Conservation (phyloP, 2,797 vertebrate genomes). For the Fringilla coelebs region DNA sequence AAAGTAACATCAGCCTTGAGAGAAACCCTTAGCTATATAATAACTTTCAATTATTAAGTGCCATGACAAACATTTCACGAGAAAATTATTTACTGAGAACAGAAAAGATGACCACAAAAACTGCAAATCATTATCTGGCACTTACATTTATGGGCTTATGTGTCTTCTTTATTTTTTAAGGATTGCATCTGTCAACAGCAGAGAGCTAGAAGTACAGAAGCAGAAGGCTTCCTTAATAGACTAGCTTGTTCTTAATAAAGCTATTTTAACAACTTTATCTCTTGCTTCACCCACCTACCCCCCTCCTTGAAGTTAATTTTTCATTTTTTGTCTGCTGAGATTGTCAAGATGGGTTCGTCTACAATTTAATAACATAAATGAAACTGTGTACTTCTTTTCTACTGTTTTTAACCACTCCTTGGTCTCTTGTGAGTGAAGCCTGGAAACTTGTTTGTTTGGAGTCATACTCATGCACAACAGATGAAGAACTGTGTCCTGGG, state of each 20-base stretch:
- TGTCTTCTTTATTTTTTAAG: neutral
- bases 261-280: neutral
- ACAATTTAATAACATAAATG: neutral
- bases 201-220: neutral
- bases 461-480: neutral
- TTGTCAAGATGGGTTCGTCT: neutral
- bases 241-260: neutral
- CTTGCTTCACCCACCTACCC: neutral
- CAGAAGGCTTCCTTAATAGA: neutral
- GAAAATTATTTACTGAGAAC: neutral
- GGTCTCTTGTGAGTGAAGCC: neutral
- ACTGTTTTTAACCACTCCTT: neutral
- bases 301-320: neutral
- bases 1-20: neutral
- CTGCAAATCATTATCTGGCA: neutral
- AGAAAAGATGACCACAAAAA: neutral
- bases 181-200: neutral
- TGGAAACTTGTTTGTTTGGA: neutral
- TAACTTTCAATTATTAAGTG: conserved; percentile 7
- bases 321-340: neutral
- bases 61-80: neutral
- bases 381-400: neutral
- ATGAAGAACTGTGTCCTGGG: neutral
- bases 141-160: neutral
- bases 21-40: neutral